Base-by-base conservation (phyloP, 2,113 vertebrate species). In the Leucosticte australis region DNA sequence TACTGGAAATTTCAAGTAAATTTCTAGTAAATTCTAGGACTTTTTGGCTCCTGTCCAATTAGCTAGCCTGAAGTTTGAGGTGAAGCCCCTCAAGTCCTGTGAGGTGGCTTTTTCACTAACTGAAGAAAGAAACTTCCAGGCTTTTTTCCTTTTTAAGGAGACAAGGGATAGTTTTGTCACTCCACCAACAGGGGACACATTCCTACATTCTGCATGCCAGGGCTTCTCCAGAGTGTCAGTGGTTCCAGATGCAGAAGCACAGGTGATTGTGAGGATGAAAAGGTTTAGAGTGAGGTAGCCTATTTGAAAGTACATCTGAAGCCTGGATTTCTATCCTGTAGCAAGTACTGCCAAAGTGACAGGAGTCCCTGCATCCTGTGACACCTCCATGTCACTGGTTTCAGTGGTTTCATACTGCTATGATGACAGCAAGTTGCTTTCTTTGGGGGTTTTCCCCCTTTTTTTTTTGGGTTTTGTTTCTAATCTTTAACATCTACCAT, bases 381-480 rank as follows among this genome's bases (percentile, higher is more conserved):
- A 55, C 26, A n/a, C 26, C 46, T 68, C 39, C 27, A 46, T 8
- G 27, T 27, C 65, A 37, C 56, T 41, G 52, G 21, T 57, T 28
- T 14, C 63, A 81, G 17, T 41, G 55, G 6, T 44, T 71, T 65
- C 44, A 55, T 20, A 52, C 5, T 50, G 26, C 30, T 52, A 2
- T 30, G 33, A 42, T 82, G 31, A 16, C 14, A 67, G 22, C 33
- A 76, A 76, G 39, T 15, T 62, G 33, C 15, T 63, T 6, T 17
- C 37, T 56, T 64, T 19, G 3, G 2, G 0, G 10, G 1, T 18
- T 50, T 35, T 9, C 1, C 1, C 7, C 30, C 23, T 28, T 42
- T 11, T 14, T 9, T 56, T 47, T 23, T 23, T 20, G 41, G 4
- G 11, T 33, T 74, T 79, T 55, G 18, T 68, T 92, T 92, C 28